phyloP scores from a whole-genome alignment of 2,113 vertebrate genomes.

The Tor tambroides region DNA sequence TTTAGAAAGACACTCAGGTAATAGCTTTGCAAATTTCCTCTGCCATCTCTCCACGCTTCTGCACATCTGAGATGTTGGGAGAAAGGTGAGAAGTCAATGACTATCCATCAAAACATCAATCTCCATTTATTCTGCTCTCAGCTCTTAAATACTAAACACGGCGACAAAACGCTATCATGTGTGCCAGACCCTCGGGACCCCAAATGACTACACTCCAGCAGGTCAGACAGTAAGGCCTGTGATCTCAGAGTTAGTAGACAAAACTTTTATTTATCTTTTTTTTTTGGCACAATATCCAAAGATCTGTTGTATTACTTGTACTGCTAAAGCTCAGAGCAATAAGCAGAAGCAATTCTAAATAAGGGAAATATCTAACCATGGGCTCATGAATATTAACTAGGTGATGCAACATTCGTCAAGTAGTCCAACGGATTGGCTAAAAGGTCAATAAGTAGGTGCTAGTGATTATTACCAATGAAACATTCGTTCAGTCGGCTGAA shows the following conservation, averaged over 20 bases:
- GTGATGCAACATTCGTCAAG: not conserved
- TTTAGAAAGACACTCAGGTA: conserved; percentile 70
- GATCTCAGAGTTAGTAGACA: not conserved
- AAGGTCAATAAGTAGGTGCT: not conserved
- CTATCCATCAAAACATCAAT: conserved; percentile 79
- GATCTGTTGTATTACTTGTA: not conserved
- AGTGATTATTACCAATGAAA: not conserved
- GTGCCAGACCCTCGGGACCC: conserved; percentile 47
- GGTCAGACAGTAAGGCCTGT: conserved; percentile 5
- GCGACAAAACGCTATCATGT: conserved; percentile 68
- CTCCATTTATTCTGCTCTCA: conserved; percentile 70
- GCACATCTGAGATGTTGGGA: conserved; percentile 63
- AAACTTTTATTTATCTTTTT: not conserved
- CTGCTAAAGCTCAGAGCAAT: not conserved
- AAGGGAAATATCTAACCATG: not conserved
- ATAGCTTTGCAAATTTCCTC: conserved; percentile 73
- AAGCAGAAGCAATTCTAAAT: not conserved
- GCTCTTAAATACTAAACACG: conserved; percentile 73
- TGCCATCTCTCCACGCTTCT: conserved; percentile 69
- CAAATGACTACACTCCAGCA: not conserved
- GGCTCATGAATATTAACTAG: not conserved
- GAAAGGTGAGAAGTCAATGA: conserved; percentile 76
- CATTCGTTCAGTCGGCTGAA: not conserved
- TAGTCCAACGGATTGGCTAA: not conserved
- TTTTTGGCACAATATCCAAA: not conserved